These are phyloP conservation scores for Stomorhina lunata DNA, from an alignment of 2,888 invertebrate genomes.

Conservation along the genomic window DNA sequence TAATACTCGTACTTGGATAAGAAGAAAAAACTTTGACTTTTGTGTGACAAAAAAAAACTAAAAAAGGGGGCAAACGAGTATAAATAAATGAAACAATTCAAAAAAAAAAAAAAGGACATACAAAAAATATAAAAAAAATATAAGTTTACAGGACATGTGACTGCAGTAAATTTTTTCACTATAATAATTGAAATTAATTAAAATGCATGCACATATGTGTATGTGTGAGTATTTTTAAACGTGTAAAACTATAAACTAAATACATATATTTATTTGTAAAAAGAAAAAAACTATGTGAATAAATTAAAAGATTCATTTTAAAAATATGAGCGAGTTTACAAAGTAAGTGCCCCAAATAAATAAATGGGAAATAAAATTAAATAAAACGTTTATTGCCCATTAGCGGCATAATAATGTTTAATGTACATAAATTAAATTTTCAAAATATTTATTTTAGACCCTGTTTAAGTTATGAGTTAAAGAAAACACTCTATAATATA, in stretches of 20 bases:
- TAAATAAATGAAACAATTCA: background rate
- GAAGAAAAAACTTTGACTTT: slow-evolving; percentile 1
- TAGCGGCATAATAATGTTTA: background rate
- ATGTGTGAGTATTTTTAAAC: background rate
- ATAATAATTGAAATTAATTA: slow-evolving; percentile 50
- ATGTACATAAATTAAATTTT: too few relatives aligned
- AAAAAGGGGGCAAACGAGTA: background rate
- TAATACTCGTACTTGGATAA: background rate
- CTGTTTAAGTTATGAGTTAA: too few relatives aligned
- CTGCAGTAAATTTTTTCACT: slow-evolving; percentile 41
- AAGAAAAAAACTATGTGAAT: background rate
- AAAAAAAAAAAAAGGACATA: background rate
- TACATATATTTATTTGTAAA: background rate
- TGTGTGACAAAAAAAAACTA: background rate
- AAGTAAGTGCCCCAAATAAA: slow-evolving; percentile 13
- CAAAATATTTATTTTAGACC: too few relatives aligned
- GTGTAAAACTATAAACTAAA: background rate
- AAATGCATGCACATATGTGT: slow-evolving; percentile 5
- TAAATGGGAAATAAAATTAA: slow-evolving; percentile 2
- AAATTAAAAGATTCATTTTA: background rate
- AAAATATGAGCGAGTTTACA: background rate
- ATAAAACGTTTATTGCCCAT: background rate
- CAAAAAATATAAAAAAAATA: background rate
- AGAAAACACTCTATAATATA: too few relatives aligned
- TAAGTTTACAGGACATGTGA: slow-evolving; percentile 25